Conservation (phyloP, 1,140 invertebrate species). For the Neuroterus valhalla region DNA sequence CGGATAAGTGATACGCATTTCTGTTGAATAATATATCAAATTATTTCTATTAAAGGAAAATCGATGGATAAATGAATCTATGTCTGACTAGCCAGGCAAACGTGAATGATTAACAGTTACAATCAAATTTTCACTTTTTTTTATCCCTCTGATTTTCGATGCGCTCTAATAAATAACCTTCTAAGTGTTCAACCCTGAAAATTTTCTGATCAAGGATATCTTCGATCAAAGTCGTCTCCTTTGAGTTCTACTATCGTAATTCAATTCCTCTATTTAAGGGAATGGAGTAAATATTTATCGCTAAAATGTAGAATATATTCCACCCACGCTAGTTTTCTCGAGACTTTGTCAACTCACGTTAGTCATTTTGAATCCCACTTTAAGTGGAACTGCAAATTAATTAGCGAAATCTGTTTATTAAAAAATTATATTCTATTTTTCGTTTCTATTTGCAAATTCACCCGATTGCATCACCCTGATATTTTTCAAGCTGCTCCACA, state of each 20-base stretch:
- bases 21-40: too few relatives aligned
- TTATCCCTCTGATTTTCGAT: too few relatives aligned
- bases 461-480: too few relatives aligned
- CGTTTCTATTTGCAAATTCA: background rate
- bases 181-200: background rate
- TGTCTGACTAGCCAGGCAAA: too few relatives aligned
- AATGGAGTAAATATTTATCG: conserved; percentile 1
- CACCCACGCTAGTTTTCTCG: conserved; percentile 20
- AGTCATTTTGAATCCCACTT: conserved; percentile 3
- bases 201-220: background rate
- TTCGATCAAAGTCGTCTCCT: background rate
- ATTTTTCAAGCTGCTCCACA: too few relatives aligned
- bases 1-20: too few relatives aligned
- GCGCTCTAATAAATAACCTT: too few relatives aligned
- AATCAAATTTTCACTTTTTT: too few relatives aligned
- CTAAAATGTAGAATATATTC: background rate
- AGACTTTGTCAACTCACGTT: conserved; percentile 1
- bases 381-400: background rate
- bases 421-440: background rate
- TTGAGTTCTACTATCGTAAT: background rate
- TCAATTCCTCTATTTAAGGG: background rate
- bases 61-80: too few relatives aligned
- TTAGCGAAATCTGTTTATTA: background rate
- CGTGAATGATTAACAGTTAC: too few relatives aligned
- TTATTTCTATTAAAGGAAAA: too few relatives aligned